phyloP scores from a whole-genome alignment of 2,113 vertebrate genomes.

The Phyllostomus discolor region DNA sequence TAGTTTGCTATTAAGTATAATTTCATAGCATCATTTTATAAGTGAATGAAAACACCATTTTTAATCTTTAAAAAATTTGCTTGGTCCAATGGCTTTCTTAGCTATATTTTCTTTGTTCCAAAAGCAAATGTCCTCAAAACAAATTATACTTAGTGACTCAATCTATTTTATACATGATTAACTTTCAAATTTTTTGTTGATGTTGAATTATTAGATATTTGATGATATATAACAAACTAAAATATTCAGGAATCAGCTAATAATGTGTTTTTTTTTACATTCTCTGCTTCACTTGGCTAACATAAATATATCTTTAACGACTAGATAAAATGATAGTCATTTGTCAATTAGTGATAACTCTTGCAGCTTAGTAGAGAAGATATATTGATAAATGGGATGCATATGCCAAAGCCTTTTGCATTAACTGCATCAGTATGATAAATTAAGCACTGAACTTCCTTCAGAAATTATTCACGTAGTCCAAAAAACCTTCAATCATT shows the following conservation, averaged over 20 bases:
- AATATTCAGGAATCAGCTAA: background rate
- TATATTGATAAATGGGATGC: background rate
- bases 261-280: background rate
- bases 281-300: conserved; percentile 14
- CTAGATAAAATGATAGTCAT: conserved; percentile 19
- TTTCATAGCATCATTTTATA: background rate
- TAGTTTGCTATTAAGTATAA: background rate
- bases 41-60: background rate
- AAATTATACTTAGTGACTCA: background rate
- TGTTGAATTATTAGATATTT: background rate
- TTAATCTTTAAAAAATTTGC: background rate
- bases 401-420: conserved; percentile 15
- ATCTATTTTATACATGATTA: background rate
- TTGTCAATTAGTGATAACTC: conserved; percentile 35
- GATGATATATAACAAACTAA: conserved; percentile 12
- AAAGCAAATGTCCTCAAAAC: background rate
- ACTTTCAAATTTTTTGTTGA: conserved; percentile 38
- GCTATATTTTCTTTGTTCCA: background rate
- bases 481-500: background rate
- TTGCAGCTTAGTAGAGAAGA: conserved; percentile 2
- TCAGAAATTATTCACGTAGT: conserved; percentile 30
- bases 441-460: background rate
- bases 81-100: conserved; percentile 10
- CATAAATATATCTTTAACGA: background rate
- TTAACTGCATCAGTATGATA: conserved; percentile 32